These are phyloP conservation scores for Morinoia aosen DNA, from an alignment of 2,888 invertebrate species.

Conservation along the genomic window DNA sequence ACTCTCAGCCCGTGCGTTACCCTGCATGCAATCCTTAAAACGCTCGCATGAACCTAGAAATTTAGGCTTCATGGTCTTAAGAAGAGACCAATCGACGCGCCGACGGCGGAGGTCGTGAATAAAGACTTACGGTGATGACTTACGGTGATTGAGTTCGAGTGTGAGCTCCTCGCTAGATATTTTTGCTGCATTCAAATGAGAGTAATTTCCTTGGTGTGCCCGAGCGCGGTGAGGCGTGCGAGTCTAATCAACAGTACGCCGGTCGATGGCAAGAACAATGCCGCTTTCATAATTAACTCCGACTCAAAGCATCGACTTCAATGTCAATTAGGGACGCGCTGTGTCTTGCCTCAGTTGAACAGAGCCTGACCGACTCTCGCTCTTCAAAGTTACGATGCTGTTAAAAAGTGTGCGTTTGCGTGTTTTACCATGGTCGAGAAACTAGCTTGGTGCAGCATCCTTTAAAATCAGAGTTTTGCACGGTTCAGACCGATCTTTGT, in stretches of 20 bases:
- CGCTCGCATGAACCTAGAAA: neutral
- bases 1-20: no score
- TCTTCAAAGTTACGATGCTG: neutral
- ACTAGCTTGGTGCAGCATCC: neutral
- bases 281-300: conserved; percentile 20
- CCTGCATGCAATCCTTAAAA: neutral
- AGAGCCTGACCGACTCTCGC: neutral
- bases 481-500: neutral
- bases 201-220: conserved; percentile 27
- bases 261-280: conserved; percentile 25
- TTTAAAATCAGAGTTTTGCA: neutral
- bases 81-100: neutral
- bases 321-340: neutral
- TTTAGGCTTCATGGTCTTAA: neutral
- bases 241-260: conserved; percentile 15
- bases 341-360: neutral
- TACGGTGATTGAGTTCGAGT: conserved; percentile 34
- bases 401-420: neutral
- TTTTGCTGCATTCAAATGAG: conserved; percentile 41
- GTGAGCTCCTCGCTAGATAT: neutral
- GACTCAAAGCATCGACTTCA: conserved; percentile 15
- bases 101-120: neutral
- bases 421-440: neutral
- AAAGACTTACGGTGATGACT: conserved; percentile 34
- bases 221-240: neutral